A percentile compares a stretch with the other conserved stretches of the same genome.
Evolutionary conservation across 2,888 invertebrate genomes (phyloP).

Genomic region (Crocallis elinguaria): DNA sequence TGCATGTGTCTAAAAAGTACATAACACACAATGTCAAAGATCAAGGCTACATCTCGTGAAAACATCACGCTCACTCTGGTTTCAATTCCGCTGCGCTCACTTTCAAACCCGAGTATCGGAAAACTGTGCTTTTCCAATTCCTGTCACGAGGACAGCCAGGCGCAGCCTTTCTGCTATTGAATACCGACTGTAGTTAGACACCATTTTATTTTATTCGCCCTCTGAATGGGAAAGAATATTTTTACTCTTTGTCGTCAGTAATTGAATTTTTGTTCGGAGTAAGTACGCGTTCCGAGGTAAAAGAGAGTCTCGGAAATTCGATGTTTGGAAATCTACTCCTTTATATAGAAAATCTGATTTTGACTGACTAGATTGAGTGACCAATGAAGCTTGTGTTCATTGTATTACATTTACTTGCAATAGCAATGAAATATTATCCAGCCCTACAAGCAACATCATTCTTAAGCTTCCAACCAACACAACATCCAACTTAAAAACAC

Average conservation of each 20-base stretch:
- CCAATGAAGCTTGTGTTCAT: background rate
- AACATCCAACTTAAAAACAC: no score
- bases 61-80: slow-evolving; percentile 4
- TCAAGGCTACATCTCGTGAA: slow-evolving; percentile 1
- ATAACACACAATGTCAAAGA: no score
- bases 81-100: slow-evolving; percentile 43
- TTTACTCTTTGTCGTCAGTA: slow-evolving; percentile 67
- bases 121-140: slow-evolving; percentile 51
- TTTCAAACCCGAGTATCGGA: slow-evolving; percentile 47
- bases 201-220: slow-evolving; percentile 61
- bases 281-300: slow-evolving; percentile 48
- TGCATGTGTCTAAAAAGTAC: no score
- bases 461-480: no score
- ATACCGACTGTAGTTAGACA: slow-evolving; percentile 57
- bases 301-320: slow-evolving; percentile 16
- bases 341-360: slow-evolving; percentile 12
- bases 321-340: slow-evolving; percentile 13
- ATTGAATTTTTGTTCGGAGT: slow-evolving; percentile 64
- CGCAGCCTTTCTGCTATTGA: slow-evolving; percentile 45
- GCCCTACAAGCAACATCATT: no score
- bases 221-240: slow-evolving; percentile 54
- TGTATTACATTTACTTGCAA: background rate
- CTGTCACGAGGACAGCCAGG: slow-evolving; percentile 51
- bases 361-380: background rate
- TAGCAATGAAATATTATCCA: no score